A percentile compares a stretch with the other conserved stretches of the same genome.
Conservation (phyloP, 2,113 vertebrate genomes). For the Delphinapterus leucas region DNA sequence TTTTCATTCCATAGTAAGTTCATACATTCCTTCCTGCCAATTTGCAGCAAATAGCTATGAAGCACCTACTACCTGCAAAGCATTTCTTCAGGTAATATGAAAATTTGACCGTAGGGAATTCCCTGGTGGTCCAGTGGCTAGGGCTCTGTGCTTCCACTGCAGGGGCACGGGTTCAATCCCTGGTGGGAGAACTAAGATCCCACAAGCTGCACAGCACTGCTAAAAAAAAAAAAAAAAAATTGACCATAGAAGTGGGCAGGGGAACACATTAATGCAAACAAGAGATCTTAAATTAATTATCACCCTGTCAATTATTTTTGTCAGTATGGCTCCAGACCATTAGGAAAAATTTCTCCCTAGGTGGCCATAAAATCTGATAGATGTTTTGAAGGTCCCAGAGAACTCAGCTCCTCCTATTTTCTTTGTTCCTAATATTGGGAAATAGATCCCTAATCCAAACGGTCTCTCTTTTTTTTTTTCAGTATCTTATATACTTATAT, state of each 20-base stretch:
- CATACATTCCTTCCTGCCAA: background rate
- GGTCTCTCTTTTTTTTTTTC: background rate
- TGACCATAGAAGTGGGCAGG: background rate
- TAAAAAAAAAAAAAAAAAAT: no score
- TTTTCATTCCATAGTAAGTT: background rate
- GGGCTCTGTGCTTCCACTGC: no score
- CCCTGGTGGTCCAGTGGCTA: no score
- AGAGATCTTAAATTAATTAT: background rate
- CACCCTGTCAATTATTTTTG: background rate
- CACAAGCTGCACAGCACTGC: no score
- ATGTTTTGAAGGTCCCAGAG: background rate
- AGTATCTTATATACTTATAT: background rate
- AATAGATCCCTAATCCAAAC: background rate
- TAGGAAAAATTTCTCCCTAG: conserved; percentile 6
- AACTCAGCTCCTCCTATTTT: background rate
- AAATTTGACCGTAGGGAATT: background rate
- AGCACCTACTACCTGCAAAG: background rate
- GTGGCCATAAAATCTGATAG: background rate
- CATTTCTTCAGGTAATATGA: background rate
- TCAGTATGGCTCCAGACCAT: background rate
- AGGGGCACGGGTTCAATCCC: no score
- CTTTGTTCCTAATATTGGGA: background rate
- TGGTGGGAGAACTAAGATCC: no score
- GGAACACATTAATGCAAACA: background rate
- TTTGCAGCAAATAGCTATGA: background rate